Conservation (phyloP, 2,888 invertebrate genomes). For the Tachina grossa region DNA sequence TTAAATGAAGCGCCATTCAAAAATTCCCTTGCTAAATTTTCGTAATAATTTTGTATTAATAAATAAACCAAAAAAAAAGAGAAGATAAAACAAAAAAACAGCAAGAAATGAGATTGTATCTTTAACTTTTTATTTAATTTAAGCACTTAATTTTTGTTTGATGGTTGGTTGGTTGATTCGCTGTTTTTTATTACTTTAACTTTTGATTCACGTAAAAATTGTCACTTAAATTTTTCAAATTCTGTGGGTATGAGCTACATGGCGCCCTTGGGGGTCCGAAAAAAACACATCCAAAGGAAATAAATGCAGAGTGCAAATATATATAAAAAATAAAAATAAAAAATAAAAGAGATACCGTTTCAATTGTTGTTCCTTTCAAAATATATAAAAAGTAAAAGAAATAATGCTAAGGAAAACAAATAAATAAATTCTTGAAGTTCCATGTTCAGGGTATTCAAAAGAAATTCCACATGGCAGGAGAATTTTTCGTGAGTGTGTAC, state of each 20-base stretch:
- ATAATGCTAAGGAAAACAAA: constrained; percentile 36
- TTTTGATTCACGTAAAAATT: constrained; percentile 70
- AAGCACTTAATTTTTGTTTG: constrained; percentile 55
- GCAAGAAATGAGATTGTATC: constrained; percentile 45
- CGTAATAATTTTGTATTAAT: constrained; percentile 58
- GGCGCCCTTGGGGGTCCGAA: constrained; percentile 70
- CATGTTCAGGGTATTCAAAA: constrained; percentile 65
- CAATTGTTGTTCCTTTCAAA: constrained; percentile 34
- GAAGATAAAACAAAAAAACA: not conserved
- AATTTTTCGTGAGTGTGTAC: constrained; percentile 15
- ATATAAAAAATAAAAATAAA: not conserved
- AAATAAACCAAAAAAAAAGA: constrained; percentile 17
- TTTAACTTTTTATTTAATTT: constrained; percentile 55
- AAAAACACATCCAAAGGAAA: constrained; percentile 33
- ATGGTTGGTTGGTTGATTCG: constrained; percentile 3
- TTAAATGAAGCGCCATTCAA: constrained; percentile 62
- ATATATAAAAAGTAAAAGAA: constrained; percentile 1
- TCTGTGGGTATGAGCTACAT: constrained; percentile 66
- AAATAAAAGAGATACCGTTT: constrained; percentile 57
- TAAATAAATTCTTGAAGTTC: constrained; percentile 61
- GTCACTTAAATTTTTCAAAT: constrained; percentile 70
- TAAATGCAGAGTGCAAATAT: not conserved
- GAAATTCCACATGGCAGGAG: constrained; percentile 67
- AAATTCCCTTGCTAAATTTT: constrained; percentile 51
- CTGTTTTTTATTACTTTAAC: constrained; percentile 51